Percentiles rank a stretch among this genome's conserved stretches.
Evolutionary conservation across 2,113 vertebrate genomes (phyloP).

Genomic region (Pseudonaja textilis): DNA sequence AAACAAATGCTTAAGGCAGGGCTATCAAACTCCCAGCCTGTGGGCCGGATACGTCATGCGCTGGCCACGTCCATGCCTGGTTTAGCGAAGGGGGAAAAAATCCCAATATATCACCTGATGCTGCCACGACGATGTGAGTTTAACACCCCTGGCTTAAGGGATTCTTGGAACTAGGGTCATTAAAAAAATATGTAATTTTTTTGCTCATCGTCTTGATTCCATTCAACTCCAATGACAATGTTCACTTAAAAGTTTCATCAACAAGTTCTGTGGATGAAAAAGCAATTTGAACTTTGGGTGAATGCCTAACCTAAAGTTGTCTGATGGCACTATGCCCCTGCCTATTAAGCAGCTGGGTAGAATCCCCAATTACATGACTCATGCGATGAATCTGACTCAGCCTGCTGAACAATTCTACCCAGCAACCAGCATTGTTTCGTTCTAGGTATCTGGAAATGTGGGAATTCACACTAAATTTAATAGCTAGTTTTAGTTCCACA

Average conservation of each 20-base stretch:
- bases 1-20: neutral
- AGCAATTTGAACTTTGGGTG: conserved; percentile 1
- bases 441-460: neutral
- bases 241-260: conserved; percentile 33
- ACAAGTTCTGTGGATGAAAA: neutral
- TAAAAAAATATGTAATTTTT: neutral
- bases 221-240: neutral
- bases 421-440: conserved; percentile 10
- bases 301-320: conserved; percentile 50
- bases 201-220: neutral
- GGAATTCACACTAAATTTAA: conserved; percentile 14
- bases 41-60: too few relatives aligned
- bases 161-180: conserved; percentile 7
- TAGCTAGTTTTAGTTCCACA: neutral
- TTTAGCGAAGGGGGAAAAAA: too few relatives aligned
- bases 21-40: too few relatives aligned
- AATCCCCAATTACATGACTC: conserved; percentile 36
- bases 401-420: neutral
- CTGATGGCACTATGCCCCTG: conserved; percentile 44
- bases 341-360: conserved; percentile 29
- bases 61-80: too few relatives aligned
- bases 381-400: neutral
- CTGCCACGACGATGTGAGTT: too few relatives aligned
- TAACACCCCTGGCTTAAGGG: neutral
- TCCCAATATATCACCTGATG: too few relatives aligned